phyloP scores from a whole-genome alignment of 1,140 invertebrate species.

The Coenobita brevimanus region DNA sequence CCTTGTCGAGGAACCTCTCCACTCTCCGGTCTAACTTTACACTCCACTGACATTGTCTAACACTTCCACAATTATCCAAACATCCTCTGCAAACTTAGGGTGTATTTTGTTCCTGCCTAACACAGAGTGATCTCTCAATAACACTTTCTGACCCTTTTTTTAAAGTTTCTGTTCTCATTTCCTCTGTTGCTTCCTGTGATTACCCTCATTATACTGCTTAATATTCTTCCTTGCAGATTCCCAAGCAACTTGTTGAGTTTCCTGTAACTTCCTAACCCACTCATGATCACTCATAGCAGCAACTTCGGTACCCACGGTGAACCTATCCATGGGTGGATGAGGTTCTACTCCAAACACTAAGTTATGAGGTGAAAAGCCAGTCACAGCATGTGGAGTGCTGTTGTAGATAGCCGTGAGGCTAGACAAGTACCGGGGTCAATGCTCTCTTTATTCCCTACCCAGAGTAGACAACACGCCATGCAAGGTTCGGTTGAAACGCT shows the following conservation, averaged over 20 bases:
- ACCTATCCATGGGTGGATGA: not conserved
- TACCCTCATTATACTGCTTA: not conserved
- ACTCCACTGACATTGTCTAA: not conserved
- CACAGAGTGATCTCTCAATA: not conserved
- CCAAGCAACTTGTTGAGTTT: not conserved
- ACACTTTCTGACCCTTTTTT: not conserved
- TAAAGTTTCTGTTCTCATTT: not conserved
- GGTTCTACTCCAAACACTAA: conserved; percentile 10
- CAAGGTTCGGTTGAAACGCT: too few relatives aligned
- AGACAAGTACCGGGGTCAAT: too few relatives aligned
- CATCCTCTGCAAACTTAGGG: not conserved
- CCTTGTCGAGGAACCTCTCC: not conserved
- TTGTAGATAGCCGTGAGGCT: too few relatives aligned
- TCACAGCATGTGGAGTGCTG: not conserved
- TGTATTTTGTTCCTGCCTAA: not conserved
- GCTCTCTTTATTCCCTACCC: too few relatives aligned
- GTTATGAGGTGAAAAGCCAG: not conserved
- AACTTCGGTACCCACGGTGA: not conserved
- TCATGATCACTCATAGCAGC: not conserved
- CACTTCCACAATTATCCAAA: not conserved
- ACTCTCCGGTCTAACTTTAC: not conserved
- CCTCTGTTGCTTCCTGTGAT: not conserved
- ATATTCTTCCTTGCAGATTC: not conserved
- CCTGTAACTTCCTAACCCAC: not conserved
- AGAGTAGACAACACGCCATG: too few relatives aligned